Evolutionary conservation across 2,113 vertebrate species (phyloP).

Genomic region (Gila orcuttii): DNA sequence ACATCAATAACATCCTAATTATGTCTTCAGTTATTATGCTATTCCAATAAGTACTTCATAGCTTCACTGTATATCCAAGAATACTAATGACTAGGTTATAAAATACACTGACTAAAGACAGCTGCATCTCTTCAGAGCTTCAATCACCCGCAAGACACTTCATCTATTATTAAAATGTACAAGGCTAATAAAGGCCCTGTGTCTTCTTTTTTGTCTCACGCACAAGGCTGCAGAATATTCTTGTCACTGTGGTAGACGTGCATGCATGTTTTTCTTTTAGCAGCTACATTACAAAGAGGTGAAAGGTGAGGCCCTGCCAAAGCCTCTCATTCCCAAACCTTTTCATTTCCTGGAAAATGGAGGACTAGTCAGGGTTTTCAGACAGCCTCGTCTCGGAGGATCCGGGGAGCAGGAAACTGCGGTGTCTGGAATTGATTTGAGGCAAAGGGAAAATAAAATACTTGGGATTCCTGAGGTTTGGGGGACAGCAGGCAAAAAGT

Average conservation of each 20-base stretch:
- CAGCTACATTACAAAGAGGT: slow-evolving; percentile 37
- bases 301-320: slow-evolving; percentile 44
- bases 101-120: slow-evolving; percentile 59
- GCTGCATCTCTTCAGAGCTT: slow-evolving; percentile 56
- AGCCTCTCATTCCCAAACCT: slow-evolving; percentile 40
- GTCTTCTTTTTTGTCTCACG: slow-evolving; percentile 51
- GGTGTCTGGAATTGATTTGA: slow-evolving; percentile 80
- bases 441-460: slow-evolving; percentile 78
- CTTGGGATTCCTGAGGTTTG: slow-evolving; percentile 73
- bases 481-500: slow-evolving; percentile 63
- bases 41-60: slow-evolving; percentile 58
- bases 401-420: slow-evolving; percentile 70
- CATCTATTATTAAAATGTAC: slow-evolving; percentile 58
- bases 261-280: slow-evolving; percentile 39
- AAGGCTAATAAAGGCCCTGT: slow-evolving; percentile 52
- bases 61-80: slow-evolving; percentile 55
- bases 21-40: slow-evolving; percentile 59
- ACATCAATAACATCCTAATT: slow-evolving; percentile 64
- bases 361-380: slow-evolving; percentile 52
- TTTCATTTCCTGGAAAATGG: slow-evolving; percentile 61
- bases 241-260: slow-evolving; percentile 53
- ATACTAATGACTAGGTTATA: slow-evolving; percentile 60
- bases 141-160: slow-evolving; percentile 55
- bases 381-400: slow-evolving; percentile 54
- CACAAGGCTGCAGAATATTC: slow-evolving; percentile 49